Percentiles rank a stretch among this genome's conserved stretches.
Conservation (phyloP, 1,140 invertebrate species). For the Saxidomus purpurata region DNA sequence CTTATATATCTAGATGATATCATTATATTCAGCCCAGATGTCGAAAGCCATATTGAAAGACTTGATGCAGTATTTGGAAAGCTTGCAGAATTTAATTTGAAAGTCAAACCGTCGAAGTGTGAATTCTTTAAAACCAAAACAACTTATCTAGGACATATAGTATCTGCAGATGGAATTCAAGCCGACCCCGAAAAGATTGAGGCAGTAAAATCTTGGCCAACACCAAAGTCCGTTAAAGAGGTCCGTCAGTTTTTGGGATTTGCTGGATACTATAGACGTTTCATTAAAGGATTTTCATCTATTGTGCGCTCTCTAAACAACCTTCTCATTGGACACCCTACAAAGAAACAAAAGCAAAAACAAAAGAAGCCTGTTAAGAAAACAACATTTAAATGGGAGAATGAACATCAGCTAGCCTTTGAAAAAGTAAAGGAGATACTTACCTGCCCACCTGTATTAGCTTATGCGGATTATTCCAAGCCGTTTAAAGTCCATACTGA, state of each 20-base stretch:
- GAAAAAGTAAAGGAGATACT: constrained; percentile 60
- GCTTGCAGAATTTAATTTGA: constrained; percentile 57
- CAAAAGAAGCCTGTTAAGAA: not conserved
- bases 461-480: constrained; percentile 60
- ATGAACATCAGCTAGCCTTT: constrained; percentile 65
- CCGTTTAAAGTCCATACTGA: constrained; percentile 75
- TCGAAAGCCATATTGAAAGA: constrained; percentile 7
- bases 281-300: constrained; percentile 80
- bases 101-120: constrained; percentile 71
- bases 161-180: constrained; percentile 71
- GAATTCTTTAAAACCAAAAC: constrained; percentile 83
- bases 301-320: constrained; percentile 73
- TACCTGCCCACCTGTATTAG: constrained; percentile 64
- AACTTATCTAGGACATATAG: constrained; percentile 71
- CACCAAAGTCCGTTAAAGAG: constrained; percentile 71
- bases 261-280: constrained; percentile 79
- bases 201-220: constrained; percentile 82
- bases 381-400: constrained; percentile 33
- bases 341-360: constrained; percentile 25
- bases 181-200: constrained; percentile 74
- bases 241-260: constrained; percentile 72
- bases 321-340: constrained; percentile 54
- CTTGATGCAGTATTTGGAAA: constrained; percentile 3
- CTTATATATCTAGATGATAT: constrained; percentile 73
- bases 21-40: constrained; percentile 63